Conservation (phyloP, 2,888 invertebrate genomes). For the Cyaniris semiargus region DNA sequence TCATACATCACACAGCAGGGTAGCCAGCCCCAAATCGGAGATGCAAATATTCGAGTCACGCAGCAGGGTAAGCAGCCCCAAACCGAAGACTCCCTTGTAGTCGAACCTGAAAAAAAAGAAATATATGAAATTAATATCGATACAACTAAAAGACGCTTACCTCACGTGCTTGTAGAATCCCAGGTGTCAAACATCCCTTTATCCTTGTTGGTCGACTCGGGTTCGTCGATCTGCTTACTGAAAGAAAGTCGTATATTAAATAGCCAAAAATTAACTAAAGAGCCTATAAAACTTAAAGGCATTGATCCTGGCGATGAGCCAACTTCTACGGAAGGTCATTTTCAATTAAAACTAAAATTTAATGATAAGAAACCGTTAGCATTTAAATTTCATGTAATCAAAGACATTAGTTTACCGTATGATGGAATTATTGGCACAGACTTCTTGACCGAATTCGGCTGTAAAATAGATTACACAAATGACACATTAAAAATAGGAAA, state of each 20-base stretch:
- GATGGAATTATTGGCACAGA: constrained; percentile 44
- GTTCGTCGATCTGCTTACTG: constrained; percentile 36
- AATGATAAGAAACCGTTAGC: neutral
- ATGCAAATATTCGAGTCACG: too few species aligned
- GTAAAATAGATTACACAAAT: constrained; percentile 35
- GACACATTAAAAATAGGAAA: constrained; percentile 29
- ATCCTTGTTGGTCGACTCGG: constrained; percentile 37
- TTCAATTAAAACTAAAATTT: constrained; percentile 36
- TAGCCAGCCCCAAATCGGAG: too few species aligned
- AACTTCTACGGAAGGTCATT: constrained; percentile 36
- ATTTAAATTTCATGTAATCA: constrained; percentile 41
- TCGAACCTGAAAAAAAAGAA: constrained; percentile 13
- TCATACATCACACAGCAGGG: too few species aligned
- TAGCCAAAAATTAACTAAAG: constrained; percentile 26
- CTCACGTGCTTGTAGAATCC: constrained; percentile 1
- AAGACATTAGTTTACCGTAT: constrained; percentile 39
- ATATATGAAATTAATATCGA: constrained; percentile 26
- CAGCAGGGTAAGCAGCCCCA: constrained; percentile 25
- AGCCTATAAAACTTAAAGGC: constrained; percentile 36
- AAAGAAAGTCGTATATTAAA: constrained; percentile 33
- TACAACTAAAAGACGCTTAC: constrained; percentile 26
- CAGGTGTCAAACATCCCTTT: constrained; percentile 18
- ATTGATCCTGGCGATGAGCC: constrained; percentile 34
- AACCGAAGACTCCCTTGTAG: neutral
- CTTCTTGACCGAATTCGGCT: constrained; percentile 32